phyloP scores from a whole-genome alignment of 2,113 vertebrate genomes.

The Scatophagus argus region DNA sequence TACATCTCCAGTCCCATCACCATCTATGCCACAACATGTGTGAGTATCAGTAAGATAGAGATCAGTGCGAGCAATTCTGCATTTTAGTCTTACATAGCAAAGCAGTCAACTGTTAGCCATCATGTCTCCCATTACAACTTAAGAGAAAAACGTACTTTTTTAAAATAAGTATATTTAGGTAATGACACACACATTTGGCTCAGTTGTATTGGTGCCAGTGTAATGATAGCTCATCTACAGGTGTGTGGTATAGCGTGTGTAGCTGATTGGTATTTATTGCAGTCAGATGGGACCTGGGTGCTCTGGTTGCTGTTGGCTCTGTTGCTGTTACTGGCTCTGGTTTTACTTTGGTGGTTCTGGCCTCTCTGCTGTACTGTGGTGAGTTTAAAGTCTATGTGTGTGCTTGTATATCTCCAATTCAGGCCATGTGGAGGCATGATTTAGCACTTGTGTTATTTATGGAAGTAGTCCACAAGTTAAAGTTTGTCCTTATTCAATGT shows the following conservation, averaged over 20 bases:
- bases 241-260: neutral
- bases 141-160: neutral
- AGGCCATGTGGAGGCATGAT: neutral
- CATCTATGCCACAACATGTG: conserved; percentile 91
- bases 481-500: neutral
- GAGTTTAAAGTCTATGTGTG: conserved; percentile 27
- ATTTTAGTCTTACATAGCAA: neutral
- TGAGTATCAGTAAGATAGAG: conserved; percentile 82
- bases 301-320: conserved; percentile 89
- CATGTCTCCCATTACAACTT: neutral
- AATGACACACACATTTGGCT: no score
- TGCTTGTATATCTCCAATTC: neutral
- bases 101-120: neutral
- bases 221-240: neutral
- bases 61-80: neutral
- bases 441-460: neutral
- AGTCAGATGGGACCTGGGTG: conserved; percentile 89
- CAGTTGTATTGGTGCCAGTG: neutral
- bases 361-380: conserved; percentile 97
- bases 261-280: conserved; percentile 17
- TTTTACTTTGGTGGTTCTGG: conserved; percentile 97
- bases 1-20: conserved; percentile 89
- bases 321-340: conserved; percentile 86
- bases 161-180: neutral
- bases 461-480: neutral